These are phyloP conservation scores for Fragum fragum DNA, from an alignment of 2,888 invertebrate genomes.

Conservation along the genomic window DNA sequence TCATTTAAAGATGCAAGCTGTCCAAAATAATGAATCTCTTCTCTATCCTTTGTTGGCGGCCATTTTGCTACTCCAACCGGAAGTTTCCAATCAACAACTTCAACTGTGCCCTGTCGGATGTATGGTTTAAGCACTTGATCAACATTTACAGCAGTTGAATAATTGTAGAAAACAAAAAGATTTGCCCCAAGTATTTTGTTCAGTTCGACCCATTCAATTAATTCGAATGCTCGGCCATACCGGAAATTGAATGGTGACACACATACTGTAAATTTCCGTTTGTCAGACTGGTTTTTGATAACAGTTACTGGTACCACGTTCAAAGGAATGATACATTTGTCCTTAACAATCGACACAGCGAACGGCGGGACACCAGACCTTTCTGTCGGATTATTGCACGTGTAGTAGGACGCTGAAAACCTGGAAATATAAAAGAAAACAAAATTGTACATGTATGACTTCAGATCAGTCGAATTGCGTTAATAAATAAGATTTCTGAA, in stretches of 20 bases:
- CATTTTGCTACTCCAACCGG: conserved; percentile 75
- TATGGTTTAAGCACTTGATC: conserved; percentile 76
- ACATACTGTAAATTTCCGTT: conserved; percentile 75
- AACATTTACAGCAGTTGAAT: conserved; percentile 76
- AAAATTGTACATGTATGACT: no score
- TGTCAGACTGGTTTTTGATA: background rate
- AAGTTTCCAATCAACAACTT: conserved; percentile 81
- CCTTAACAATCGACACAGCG: conserved; percentile 63
- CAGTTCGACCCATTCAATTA: conserved; percentile 85
- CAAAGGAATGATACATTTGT: conserved; percentile 46
- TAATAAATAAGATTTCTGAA: no score
- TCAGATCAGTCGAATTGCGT: no score
- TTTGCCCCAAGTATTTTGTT: conserved; percentile 83
- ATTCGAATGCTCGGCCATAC: conserved; percentile 76
- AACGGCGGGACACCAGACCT: conserved; percentile 27
- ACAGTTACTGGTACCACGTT: conserved; percentile 46
- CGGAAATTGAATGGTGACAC: conserved; percentile 76
- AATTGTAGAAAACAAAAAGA: conserved; percentile 82
- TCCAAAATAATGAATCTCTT: conserved; percentile 84
- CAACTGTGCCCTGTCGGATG: conserved; percentile 68
- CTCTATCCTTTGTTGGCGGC: conserved; percentile 36
- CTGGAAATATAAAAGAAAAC: conserved; percentile 54
- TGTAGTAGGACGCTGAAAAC: conserved; percentile 60
- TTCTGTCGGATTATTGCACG: conserved; percentile 46
- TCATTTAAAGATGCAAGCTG: conserved; percentile 85